Evolutionary conservation across 2,113 vertebrate species (phyloP), one percentile per base, ranked within the genome.

Genomic region (Pogona vitticeps): DNA sequence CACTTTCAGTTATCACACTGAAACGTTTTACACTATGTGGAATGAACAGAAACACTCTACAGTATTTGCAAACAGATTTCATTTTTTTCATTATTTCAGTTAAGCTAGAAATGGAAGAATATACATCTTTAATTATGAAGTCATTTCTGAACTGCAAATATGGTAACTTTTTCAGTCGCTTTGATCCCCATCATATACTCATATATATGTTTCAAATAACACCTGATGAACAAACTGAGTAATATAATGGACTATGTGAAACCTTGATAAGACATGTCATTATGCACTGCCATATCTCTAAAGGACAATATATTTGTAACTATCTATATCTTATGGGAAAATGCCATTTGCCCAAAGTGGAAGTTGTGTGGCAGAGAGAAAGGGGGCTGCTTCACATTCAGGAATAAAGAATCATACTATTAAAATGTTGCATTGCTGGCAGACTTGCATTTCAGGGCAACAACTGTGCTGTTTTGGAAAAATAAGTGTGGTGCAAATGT

Each of bases 381-480:
- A 81, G 6, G 59, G 5, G 36, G 14, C 20, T n/a, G 20, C 2
- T 15, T 17, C 40, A 52, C 8, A 52, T 7, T 42, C 14, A n/a
- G 23, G 14, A 23, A 82, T 52, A 28, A 83, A 84, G 52, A 77
- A n/a, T 36, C 33, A 67, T 31, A 68, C 42, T 52, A 10, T 46
- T 76, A 85, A 85, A 56, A 46, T 2, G 15, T 15, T 63, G 15
- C 20, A 36, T 38, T 78, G 56, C 18, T 38, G 46, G 63, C 14
- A 72, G 67, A 52, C 23, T 52, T 56, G 31, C 36, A 9, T 68
- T 85, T 17, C 65, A 77, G 42, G 70, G 46, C 8, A 28, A 15
- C 23, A 78, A 31, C 31, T 76, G 31, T 56, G 46, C 36, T 85
- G 83, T 77, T n/a, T 85, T 40, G 68, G 78, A 76, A 56, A 76